Evolutionary conservation across 2,888 invertebrate genomes (phyloP), one percentile per base, ranked within the genome.

Genomic region (Agonopterix subpropinquella): DNA sequence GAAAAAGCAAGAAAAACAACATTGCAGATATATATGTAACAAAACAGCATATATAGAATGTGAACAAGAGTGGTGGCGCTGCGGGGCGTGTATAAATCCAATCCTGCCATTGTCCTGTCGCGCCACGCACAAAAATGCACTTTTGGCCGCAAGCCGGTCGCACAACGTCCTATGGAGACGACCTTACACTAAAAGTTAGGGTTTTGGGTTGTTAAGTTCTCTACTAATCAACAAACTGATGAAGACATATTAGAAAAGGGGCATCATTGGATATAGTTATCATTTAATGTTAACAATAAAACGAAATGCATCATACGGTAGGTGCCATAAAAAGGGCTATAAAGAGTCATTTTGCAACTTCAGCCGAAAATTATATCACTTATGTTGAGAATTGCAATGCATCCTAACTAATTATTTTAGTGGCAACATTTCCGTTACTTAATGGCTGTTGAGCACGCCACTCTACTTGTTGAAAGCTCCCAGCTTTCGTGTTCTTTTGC

Each of bases 71-170:
- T 55, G 57, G 64, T 56, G 64, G 73, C 77, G 67, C 78, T 58
- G 73, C 74, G 71, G 73, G 77, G 64, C 61, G 70, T 67, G 73
- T 72, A 81, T 78, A 81, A 83, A 81, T 80, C 70, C 70, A 64
- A 64, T 66, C 58, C 61, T 57, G 54, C 75, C 78, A 83, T 83
- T 82, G 83, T 81, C 65, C 78, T 81, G 81, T 81, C 78, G 67
- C 61, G 64, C 61, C 61, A 57, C 65, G 61, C 64, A 65, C 64
- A 68, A 70, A 70, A 74, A 63, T 70, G 67, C 70, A 69, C 71
- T 76, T 67, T 75, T 70, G 65, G 52, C 42, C 53, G 61, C 56
- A 61, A 49, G 54, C 53, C 50, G 55, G 54, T 55, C 54, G 66
- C 66, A 70, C 67, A 70, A 58, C 55, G 54, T 57, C 53, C 60